Percentiles rank a stretch among this genome's conserved stretches.
phyloP scores from a whole-genome alignment of 2,888 invertebrate species.

The Tenthredo amoena region DNA sequence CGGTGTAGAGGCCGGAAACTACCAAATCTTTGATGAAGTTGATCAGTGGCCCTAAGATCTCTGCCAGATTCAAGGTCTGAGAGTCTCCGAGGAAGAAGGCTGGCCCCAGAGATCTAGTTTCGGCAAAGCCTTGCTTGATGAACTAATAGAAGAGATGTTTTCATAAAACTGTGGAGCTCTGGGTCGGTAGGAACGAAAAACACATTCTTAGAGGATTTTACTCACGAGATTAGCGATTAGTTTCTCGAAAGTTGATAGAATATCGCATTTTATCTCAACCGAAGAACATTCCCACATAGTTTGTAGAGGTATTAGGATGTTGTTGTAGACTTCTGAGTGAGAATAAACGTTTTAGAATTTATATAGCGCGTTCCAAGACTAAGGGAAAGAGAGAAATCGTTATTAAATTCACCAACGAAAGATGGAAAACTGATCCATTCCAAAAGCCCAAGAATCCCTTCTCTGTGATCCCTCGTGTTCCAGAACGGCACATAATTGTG shows the following conservation, averaged over 20 bases:
- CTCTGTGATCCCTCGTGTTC: slow-evolving; percentile 67
- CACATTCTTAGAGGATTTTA: not conserved
- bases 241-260: slow-evolving; percentile 66
- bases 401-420: slow-evolving; percentile 60
- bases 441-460: slow-evolving; percentile 68
- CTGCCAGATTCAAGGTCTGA: slow-evolving; percentile 62
- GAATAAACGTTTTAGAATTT: not conserved
- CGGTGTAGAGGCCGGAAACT: slow-evolving; percentile 67
- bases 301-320: slow-evolving; percentile 67
- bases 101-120: slow-evolving; percentile 58
- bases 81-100: slow-evolving; percentile 69
- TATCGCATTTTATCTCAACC: slow-evolving; percentile 68
- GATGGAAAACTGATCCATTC: slow-evolving; percentile 71
- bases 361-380: not conserved
- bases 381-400: not conserved
- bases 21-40: slow-evolving; percentile 64
- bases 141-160: slow-evolving; percentile 59
- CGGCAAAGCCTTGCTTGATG: slow-evolving; percentile 64
- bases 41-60: slow-evolving; percentile 63
- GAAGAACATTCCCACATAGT: slow-evolving; percentile 70
- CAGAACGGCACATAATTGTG: slow-evolving; percentile 69
- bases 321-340: slow-evolving; percentile 68
- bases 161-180: not conserved
- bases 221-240: slow-evolving; percentile 70
- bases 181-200: not conserved